Conservation (phyloP, 2,888 invertebrate genomes). For the Caenorhabditis sp. region DNA sequence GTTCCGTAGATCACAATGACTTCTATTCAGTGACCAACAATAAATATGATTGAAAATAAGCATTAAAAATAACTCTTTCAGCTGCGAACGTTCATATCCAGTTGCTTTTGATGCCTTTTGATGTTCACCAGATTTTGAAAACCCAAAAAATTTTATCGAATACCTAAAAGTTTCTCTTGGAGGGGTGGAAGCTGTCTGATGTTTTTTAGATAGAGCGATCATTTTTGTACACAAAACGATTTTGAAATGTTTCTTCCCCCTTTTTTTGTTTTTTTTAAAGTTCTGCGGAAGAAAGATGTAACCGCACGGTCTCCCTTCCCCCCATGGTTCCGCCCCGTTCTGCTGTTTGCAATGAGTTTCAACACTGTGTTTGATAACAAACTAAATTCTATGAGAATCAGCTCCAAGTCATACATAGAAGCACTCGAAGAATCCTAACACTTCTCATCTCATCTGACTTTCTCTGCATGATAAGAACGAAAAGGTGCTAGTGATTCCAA, state of each 20-base stretch:
- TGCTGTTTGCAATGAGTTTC: not conserved
- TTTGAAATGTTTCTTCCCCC: not conserved
- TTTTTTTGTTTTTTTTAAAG: not conserved
- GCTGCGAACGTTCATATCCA: too few relatives aligned
- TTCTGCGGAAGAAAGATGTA: not conserved
- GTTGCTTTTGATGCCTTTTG: too few relatives aligned
- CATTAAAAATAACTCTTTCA: too few relatives aligned
- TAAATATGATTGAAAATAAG: too few relatives aligned
- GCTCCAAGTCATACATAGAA: not conserved
- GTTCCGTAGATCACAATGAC: too few relatives aligned
- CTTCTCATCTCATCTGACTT: not conserved
- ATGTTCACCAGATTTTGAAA: too few relatives aligned
- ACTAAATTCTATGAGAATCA: not conserved
- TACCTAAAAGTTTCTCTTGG: too few relatives aligned
- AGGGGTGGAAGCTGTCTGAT: too few relatives aligned
- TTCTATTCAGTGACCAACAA: too few relatives aligned
- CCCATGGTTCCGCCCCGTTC: not conserved
- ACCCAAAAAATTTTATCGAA: too few relatives aligned
- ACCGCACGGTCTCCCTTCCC: not conserved
- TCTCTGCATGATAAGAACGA: slow-evolving; percentile 2
- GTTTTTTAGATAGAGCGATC: not conserved
- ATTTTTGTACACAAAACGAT: not conserved
- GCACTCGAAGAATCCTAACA: not conserved
- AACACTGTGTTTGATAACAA: slow-evolving; percentile 10
- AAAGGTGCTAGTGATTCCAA: slow-evolving; percentile 28